Evolutionary conservation across 1,140 invertebrate species (phyloP), one percentile per base, ranked within the genome.

Genomic region (Holotrichia oblita): DNA sequence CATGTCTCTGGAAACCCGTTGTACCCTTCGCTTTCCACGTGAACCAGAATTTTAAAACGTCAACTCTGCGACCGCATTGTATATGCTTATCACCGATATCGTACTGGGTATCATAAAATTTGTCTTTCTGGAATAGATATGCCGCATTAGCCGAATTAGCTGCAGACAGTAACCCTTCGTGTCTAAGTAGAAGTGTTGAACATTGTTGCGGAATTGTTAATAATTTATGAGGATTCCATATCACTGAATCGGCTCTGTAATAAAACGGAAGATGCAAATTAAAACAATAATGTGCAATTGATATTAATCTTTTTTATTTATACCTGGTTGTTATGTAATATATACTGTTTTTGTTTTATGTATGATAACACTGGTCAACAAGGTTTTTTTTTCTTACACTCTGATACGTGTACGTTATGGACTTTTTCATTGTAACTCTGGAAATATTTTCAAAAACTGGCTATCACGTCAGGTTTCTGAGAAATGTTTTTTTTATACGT

Each of bases 1-100:
- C 90, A 85, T 97, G 96, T 34, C 90, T 89, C 81, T 94, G 93
- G 61, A 97, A 90, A 0, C 96, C 96, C 17, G 88, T 85, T 0
- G 91, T 93, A n/a, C 96, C 96, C 89, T 97, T 98, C 0, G 95
- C 95, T 83, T 97, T 96, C 98, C 97, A 99, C 96, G 98, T 98
- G 81, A 97, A 93, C 97, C 97, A 99, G 83, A 99, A 95, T 86
- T 99, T 99, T 64, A 98, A 90, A 2, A 98, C 95, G 84, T 99
- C 97, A 10, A 96, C 97, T 79, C 96, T 91, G n/a, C 97, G 89
- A 0, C 97, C 97, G 84, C 97, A 98, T 84, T 93, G 91, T 20
- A 99, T 93, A 80, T 98, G 94, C 85, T 98, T 99, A 85, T 99
- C 97, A 0, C 98, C 97, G 0, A 94, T 96, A 84, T 98, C 97